A percentile compares a stretch with the other conserved stretches of the same genome.
Conservation (phyloP, 1,140 invertebrate species). For the Chironomus striatipennis region DNA sequence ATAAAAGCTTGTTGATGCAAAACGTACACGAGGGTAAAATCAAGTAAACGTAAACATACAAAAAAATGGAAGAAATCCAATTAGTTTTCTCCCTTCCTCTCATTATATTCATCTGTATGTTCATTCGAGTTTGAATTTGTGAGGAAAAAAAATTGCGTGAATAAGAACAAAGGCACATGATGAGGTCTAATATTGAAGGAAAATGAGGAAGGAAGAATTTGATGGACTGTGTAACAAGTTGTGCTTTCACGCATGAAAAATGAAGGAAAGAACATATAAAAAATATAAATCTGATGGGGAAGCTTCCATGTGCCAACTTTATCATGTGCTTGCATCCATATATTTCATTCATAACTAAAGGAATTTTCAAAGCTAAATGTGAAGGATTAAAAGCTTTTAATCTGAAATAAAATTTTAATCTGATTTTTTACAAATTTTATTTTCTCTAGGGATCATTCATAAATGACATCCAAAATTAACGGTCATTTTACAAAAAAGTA, state of each 20-base stretch:
- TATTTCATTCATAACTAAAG: too few relatives aligned
- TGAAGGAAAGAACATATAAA: not conserved
- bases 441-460: too few relatives aligned
- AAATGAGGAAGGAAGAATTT: not conserved
- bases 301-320: not conserved
- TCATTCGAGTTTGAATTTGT: not conserved
- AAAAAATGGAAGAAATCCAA: not conserved
- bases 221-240: not conserved
- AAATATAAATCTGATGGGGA: not conserved
- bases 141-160: not conserved
- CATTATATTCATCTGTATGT: not conserved
- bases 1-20: not conserved
- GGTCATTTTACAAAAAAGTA: too few relatives aligned
- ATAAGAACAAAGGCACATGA: not conserved
- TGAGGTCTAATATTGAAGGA: not conserved
- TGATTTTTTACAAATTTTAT: too few relatives aligned
- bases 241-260: not conserved
- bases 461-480: too few relatives aligned
- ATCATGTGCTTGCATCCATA: too few relatives aligned
- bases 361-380: too few relatives aligned
- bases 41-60: constrained; percentile 12
- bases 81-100: constrained; percentile 5
- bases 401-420: too few relatives aligned
- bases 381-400: too few relatives aligned
- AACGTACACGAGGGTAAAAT: not conserved